phyloP scores from a whole-genome alignment of 2,888 invertebrate genomes.

The Alentia gelatinosa region DNA sequence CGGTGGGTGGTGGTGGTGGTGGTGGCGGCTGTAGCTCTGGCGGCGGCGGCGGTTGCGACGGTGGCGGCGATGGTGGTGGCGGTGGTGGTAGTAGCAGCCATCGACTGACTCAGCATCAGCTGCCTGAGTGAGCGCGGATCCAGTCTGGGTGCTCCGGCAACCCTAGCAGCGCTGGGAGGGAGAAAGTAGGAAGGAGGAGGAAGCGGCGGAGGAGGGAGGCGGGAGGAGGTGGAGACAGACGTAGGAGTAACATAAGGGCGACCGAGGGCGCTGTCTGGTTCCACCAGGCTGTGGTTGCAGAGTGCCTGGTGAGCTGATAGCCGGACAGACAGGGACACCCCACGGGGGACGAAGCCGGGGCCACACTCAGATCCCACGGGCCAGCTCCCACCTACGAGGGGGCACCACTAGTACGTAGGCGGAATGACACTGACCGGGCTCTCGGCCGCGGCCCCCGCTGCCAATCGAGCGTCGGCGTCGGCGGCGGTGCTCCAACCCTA shows the following conservation, averaged over 20 bases:
- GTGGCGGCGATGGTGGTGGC: background rate
- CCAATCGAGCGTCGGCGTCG: too few species aligned
- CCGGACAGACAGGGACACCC: background rate
- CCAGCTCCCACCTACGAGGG: background rate
- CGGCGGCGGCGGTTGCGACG: background rate
- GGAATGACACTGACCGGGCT: background rate
- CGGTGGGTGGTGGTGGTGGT: background rate
- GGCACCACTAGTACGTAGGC: too few species aligned
- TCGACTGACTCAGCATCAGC: slow-evolving; percentile 39
- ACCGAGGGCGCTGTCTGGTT: background rate
- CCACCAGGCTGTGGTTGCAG: background rate
- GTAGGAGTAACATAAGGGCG: background rate
- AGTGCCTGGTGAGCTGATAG: background rate
- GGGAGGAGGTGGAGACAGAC: background rate
- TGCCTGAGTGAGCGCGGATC: background rate
- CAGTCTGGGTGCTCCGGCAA: background rate
- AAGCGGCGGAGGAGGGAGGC: background rate
- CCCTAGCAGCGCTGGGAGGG: background rate
- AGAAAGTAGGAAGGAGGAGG: background rate
- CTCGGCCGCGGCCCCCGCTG: background rate
- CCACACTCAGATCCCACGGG: background rate
- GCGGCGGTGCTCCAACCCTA: background rate
- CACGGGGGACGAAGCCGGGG: background rate
- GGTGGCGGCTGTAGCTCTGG: too few species aligned
- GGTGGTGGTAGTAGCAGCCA: slow-evolving; percentile 14